These are phyloP conservation scores for Ditylenchus dipsaci DNA, from an alignment of 1,140 invertebrate genomes.

Conservation along the genomic window DNA sequence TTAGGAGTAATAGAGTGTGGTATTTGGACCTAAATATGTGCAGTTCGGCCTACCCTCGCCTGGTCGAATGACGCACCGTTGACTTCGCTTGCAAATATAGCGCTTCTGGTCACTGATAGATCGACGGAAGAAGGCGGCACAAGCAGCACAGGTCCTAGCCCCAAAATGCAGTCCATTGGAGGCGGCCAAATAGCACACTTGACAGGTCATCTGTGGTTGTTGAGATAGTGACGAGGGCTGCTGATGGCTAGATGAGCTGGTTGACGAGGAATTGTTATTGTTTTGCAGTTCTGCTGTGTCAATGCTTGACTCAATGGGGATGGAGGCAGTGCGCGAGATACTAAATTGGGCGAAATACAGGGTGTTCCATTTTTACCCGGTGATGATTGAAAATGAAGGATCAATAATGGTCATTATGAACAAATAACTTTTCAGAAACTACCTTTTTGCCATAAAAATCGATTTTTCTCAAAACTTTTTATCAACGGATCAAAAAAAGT, in stretches of 20 bases:
- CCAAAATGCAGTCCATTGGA: conserved; percentile 40
- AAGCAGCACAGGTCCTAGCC: conserved; percentile 33
- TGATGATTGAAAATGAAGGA: no score
- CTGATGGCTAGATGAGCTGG: conserved; percentile 1
- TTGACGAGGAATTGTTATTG: not conserved
- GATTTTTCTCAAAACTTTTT: no score
- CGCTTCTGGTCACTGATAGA: conserved; percentile 37
- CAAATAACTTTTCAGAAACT: no score
- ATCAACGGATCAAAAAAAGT: no score
- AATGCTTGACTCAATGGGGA: not conserved
- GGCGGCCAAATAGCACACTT: conserved; percentile 30
- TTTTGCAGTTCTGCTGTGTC: not conserved
- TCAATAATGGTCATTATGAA: no score
- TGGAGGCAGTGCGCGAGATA: not conserved
- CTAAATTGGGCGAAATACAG: no score
- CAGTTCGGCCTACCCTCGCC: conserved; percentile 14
- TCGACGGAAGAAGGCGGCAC: conserved; percentile 38
- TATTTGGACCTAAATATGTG: not conserved
- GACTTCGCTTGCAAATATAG: conserved; percentile 36
- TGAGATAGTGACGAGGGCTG: not conserved
- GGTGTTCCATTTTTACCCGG: no score
- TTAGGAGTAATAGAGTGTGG: no score
- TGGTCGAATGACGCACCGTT: conserved; percentile 28
- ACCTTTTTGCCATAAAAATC: no score
- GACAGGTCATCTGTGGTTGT: conserved; percentile 20